Evolutionary conservation across 2,888 invertebrate genomes (phyloP), one percentile per base, ranked within the genome.

Genomic region (Tigriopus californicus): DNA sequence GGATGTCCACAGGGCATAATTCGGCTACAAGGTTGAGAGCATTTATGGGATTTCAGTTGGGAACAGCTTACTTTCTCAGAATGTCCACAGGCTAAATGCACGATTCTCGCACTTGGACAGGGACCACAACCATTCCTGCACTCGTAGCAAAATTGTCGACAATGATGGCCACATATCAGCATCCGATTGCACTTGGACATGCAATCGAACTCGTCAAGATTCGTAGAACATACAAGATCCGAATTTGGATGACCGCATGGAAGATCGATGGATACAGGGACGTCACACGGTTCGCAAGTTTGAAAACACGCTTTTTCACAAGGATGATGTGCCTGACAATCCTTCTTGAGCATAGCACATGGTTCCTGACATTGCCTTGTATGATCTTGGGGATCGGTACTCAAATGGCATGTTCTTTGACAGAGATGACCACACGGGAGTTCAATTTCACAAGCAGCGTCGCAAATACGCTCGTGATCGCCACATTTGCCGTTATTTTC

Each of bases 61-160:
- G 52, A n/a, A 52, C 52, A 52, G 10, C 11, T 5, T 20, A 52
- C 5, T 25, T 8, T 52, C 11, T 20, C 15, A 2, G 5, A 22
- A 13, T 52, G 52, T 25, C 52, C 52, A 52, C 52, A 52, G 13
- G 18, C 22, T 10, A 25, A 10, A 1, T 20, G 52, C 13, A 18
- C 33, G 15, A 22, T 8, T 20, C 33, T 11, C 11, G 13, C 33
- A 33, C 22, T 25, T 18, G 22, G 52, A 52, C 52, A 15, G 10
- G 18, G 8, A 52, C 33, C 52, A 25, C 52, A 52, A 11, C 15
- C 15, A 1, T 20, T 11, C 25, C 22, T 18, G 22, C 52, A 52
- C 13, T 52, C 52, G 33, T 52, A 52, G 13, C 52, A 52, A 52
- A 52, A 52, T 52, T 24, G 52, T 20, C 24, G 18, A 25, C 52